Evolutionary conservation across 2,797 vertebrate genomes (phyloP).

Genomic region (Schizopygopsis malacanthus): DNA sequence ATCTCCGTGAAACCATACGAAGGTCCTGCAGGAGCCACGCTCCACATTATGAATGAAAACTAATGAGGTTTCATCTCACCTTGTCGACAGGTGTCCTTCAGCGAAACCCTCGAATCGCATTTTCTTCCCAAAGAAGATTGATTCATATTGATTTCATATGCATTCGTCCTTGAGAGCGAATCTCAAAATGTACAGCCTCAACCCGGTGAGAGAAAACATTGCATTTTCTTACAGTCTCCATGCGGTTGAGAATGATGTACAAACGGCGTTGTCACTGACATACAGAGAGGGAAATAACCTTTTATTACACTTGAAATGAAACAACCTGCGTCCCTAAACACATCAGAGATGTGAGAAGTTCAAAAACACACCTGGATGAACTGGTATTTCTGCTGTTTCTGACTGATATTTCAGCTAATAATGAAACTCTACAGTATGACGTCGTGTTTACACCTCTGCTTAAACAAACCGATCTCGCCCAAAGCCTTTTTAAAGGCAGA

Average conservation of each 20-base stretch:
- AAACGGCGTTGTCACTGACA: background rate
- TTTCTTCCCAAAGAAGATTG: conserved; percentile 20
- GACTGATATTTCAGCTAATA: background rate
- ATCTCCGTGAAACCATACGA: conserved; percentile 77
- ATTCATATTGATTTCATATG: conserved; percentile 5
- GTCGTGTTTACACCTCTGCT: background rate
- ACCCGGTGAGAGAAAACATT: background rate
- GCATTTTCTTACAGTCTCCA: conserved; percentile 18
- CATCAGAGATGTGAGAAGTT: background rate
- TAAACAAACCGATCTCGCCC: too few species aligned
- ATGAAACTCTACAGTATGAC: background rate
- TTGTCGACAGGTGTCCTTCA: conserved; percentile 79
- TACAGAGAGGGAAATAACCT: conserved; percentile 9
- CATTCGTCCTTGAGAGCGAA: conserved; percentile 25
- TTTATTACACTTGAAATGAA: background rate
- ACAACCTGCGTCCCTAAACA: background rate
- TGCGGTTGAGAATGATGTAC: background rate
- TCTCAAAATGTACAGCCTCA: conserved; percentile 13
- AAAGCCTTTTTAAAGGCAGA: background rate
- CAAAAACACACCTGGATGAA: background rate
- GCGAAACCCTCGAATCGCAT: conserved; percentile 58
- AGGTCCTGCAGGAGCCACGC: conserved; percentile 61
- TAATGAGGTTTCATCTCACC: conserved; percentile 75
- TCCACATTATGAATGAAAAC: conserved; percentile 69
- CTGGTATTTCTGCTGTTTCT: background rate